phyloP scores from a whole-genome alignment of 1,140 invertebrate genomes.

The Rhizoglyphus robini region DNA sequence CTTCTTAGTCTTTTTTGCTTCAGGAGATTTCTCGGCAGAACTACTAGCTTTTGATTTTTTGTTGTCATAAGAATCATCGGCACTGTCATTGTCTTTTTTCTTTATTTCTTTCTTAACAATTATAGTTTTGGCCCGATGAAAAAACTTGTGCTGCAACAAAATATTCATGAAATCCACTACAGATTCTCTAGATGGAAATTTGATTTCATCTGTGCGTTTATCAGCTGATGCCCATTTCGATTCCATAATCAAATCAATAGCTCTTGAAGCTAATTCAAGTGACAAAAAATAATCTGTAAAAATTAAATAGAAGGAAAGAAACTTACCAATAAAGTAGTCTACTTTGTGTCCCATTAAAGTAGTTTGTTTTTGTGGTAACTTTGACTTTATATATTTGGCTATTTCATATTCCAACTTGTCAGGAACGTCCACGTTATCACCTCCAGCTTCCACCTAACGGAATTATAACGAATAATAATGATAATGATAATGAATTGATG shows the following conservation, averaged over 20 bases:
- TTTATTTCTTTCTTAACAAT: constrained; percentile 49
- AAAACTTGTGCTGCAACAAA: constrained; percentile 82
- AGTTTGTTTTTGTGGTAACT: constrained; percentile 82
- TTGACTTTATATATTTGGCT: constrained; percentile 82
- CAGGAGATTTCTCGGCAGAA: constrained; percentile 18
- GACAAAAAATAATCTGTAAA: constrained; percentile 6
- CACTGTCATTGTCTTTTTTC: constrained; percentile 31
- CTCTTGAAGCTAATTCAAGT: constrained; percentile 46
- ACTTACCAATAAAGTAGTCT: constrained; percentile 80
- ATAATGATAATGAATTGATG: not conserved
- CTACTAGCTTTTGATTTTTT: constrained; percentile 31
- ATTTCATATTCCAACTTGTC: constrained; percentile 81
- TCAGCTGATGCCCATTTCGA: constrained; percentile 68
- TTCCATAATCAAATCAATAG: constrained; percentile 74
- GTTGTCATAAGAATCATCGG: constrained; percentile 27
- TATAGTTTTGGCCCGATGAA: constrained; percentile 82
- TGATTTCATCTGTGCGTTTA: constrained; percentile 48
- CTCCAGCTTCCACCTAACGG: constrained; percentile 34
- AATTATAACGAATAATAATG: not conserved
- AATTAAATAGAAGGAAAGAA: constrained; percentile 11
- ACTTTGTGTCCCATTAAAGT: constrained; percentile 91
- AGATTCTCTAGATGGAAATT: constrained; percentile 66
- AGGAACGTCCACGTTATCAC: constrained; percentile 49
- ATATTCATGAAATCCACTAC: constrained; percentile 38
- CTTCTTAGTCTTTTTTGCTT: constrained; percentile 36